Evolutionary conservation across 1,140 invertebrate species (phyloP).

Genomic region (Zaprionus africanus): DNA sequence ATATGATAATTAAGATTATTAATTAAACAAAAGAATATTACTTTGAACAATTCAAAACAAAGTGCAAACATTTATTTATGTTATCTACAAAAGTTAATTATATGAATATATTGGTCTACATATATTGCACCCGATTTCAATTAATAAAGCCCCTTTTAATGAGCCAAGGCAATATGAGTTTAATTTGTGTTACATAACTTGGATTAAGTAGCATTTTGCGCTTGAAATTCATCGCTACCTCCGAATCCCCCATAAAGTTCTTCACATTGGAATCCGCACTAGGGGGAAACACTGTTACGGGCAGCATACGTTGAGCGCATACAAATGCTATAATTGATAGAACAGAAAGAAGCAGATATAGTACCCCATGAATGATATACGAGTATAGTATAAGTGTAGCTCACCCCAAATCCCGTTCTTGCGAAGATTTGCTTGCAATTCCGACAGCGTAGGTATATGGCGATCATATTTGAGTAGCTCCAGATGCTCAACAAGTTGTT

Average conservation of each 20-base stretch:
- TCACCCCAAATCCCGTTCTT: slow-evolving; percentile 70
- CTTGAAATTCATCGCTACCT: slow-evolving; percentile 64
- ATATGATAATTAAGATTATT: not conserved
- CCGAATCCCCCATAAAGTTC: slow-evolving; percentile 65
- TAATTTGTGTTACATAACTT: slow-evolving; percentile 65
- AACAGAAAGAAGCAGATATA: slow-evolving; percentile 10
- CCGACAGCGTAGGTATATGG: slow-evolving; percentile 54
- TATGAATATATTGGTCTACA: not conserved
- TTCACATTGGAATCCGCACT: slow-evolving; percentile 57
- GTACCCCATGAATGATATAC: not conserved
- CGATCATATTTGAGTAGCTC: slow-evolving; percentile 56
- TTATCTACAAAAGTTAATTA: no score
- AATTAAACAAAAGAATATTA: not conserved
- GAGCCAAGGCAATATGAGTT: slow-evolving; percentile 72
- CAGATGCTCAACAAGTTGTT: slow-evolving; percentile 56
- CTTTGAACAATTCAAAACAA: not conserved
- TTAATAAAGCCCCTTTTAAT: slow-evolving; percentile 61
- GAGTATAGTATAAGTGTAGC: not conserved
- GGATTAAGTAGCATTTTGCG: slow-evolving; percentile 61
- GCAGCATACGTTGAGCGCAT: slow-evolving; percentile 64
- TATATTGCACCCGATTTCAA: slow-evolving; percentile 4
- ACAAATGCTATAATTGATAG: slow-evolving; percentile 57
- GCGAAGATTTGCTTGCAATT: slow-evolving; percentile 60
- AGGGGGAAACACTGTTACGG: slow-evolving; percentile 61
- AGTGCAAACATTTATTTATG: slow-evolving; percentile 19